Percentiles rank a stretch among this genome's conserved stretches.
Evolutionary conservation across 2,113 vertebrate genomes (phyloP).

Genomic region (Eonycteris spelaea): DNA sequence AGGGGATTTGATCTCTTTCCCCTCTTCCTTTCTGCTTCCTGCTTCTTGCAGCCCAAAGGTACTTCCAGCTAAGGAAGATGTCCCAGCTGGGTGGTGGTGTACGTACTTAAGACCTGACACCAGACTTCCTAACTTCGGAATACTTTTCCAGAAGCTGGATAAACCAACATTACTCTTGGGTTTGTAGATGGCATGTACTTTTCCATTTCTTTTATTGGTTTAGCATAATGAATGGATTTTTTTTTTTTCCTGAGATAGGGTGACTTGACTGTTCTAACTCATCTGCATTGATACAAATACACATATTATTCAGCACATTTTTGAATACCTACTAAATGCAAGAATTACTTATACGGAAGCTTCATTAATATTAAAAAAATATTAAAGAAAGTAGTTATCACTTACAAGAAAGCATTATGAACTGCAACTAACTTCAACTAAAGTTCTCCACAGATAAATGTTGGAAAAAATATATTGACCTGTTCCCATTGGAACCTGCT

Average conservation of each 20-base stretch:
- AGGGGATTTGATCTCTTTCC: neutral
- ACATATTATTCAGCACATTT: neutral
- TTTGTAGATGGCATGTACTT: neutral
- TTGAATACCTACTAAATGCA: neutral
- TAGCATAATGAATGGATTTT: neutral
- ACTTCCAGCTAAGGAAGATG: neutral
- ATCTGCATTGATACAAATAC: neutral
- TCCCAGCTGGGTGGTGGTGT: neutral
- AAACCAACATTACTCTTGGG: neutral
- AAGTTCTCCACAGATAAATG: neutral
- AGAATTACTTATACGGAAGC: neutral
- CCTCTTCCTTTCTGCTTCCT: neutral
- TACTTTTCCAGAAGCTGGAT: neutral
- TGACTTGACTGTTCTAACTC: neutral
- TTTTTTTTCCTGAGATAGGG: neutral
- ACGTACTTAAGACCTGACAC: neutral
- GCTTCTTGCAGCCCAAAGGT: neutral
- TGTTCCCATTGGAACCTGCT: neutral
- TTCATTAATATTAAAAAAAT: neutral
- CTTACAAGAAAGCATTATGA: neutral
- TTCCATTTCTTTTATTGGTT: neutral
- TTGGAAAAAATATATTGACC: neutral
- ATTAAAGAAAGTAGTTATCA: constrained; percentile 8
- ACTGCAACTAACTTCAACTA: neutral
- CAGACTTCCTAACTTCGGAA: neutral